phyloP scores from a whole-genome alignment of 2,888 invertebrate genomes.

The Chrysolina haemoptera region DNA sequence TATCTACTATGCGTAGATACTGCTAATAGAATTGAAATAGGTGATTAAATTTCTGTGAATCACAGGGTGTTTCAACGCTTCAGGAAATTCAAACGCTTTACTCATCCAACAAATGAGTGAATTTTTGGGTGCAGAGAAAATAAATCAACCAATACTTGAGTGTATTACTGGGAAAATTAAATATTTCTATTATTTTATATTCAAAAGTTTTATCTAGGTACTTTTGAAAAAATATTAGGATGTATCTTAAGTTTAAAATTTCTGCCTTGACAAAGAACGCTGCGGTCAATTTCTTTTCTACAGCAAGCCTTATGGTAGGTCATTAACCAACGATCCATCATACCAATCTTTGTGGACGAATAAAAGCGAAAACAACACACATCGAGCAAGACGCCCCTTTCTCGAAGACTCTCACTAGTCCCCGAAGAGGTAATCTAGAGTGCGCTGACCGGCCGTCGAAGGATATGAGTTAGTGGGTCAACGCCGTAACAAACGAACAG shows the following conservation, averaged over 20 bases:
- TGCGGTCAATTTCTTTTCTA: not conserved
- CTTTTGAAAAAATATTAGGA: too few species aligned
- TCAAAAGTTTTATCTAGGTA: too few species aligned
- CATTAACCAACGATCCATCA: conserved; percentile 21
- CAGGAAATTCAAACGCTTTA: too few species aligned
- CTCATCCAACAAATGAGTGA: too few species aligned
- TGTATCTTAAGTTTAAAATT: not conserved
- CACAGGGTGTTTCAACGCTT: too few species aligned
- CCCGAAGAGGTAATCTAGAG: conserved; percentile 57
- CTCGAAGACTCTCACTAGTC: conserved; percentile 45
- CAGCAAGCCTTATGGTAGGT: conserved; percentile 46
- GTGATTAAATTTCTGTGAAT: too few species aligned
- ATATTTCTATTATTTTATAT: too few species aligned
- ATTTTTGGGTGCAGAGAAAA: too few species aligned
- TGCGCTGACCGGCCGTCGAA: conserved; percentile 67
- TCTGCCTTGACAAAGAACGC: not conserved
- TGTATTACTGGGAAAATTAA: too few species aligned
- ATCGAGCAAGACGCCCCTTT: conserved; percentile 53
- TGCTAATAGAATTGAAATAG: too few species aligned
- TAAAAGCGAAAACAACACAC: conserved; percentile 56
- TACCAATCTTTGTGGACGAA: conserved; percentile 15
- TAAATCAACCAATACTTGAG: too few species aligned
- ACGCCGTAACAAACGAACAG: conserved; percentile 44
- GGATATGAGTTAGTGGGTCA: conserved; percentile 71
- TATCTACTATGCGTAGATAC: too few species aligned